Evolutionary conservation across 2,888 invertebrate species (phyloP), one percentile per base, ranked within the genome.

Genomic region (Tetragnatha montana): DNA sequence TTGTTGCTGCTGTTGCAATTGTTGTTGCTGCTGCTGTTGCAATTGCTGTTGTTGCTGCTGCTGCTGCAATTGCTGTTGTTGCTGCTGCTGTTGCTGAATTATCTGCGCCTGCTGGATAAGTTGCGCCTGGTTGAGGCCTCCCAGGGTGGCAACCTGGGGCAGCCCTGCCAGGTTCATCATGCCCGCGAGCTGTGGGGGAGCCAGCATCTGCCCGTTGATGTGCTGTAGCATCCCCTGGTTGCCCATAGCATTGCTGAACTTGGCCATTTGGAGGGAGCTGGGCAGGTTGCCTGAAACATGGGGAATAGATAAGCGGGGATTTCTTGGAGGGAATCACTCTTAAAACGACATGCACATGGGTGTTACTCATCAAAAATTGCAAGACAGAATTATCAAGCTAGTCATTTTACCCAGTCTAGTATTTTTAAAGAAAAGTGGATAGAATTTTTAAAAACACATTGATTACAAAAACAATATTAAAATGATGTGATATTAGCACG

Each of bases 101-200:
- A 86, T 78, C 68, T 87, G 91, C 6, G 81, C 76, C 50, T 87
- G 90, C 8, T 75, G 74, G 68, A 80, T 69, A 12, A 91, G 10
- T 68, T 89, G 85, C 19, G 88, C 83, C 60, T 90, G 73, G 50
- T 87, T 87, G 14, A 88, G 14, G 8, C 84, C 87, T 1, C 84
- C 60, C 69, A 91, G 75, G n/a, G 91, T 86, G 7, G 91, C 81
- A 22, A 91, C 88, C 76, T 91, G 91, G 68, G 89, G 91, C 17
- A 91, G 79, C 47, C 91, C 90, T 22, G 89, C 86, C 22, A 91
- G 76, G 73, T 89, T 88, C 91, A 91, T 91, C 91, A 91, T 91
- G 4, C 88, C 88, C 47, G 91, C 88, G 8, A 91, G 74, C 49
- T 88, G 91, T 12, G 81, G 79, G 2, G 90, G 82, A 19, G 90